A percentile compares a stretch with the other conserved stretches of the same genome.
phyloP scores from a whole-genome alignment of 2,797 vertebrate genomes.

The Acipenser ruthenus region DNA sequence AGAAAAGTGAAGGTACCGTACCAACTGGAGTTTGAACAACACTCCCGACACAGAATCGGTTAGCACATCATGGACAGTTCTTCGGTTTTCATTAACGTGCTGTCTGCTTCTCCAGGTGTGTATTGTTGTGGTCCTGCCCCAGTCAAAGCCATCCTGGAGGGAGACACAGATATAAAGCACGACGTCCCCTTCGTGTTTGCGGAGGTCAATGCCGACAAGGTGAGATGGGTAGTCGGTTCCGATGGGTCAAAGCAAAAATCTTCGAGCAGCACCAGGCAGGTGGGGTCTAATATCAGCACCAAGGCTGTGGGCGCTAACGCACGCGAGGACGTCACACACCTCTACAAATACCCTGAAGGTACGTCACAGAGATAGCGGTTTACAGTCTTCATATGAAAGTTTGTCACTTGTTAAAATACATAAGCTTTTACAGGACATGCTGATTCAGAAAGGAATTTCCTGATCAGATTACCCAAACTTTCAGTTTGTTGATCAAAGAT shows the following conservation, averaged over 20 bases:
- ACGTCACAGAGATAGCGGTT: neutral
- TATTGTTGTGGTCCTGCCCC: slow-evolving; percentile 27
- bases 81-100: neutral
- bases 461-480: no score
- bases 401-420: neutral
- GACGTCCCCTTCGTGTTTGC: slow-evolving; percentile 24
- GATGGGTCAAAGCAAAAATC: slow-evolving; percentile 13
- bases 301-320: slow-evolving; percentile 18
- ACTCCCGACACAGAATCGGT: neutral
- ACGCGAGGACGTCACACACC: slow-evolving; percentile 19
- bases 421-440: neutral
- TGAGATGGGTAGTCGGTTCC: slow-evolving; percentile 16
- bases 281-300: slow-evolving; percentile 21
- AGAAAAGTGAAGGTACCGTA: slow-evolving; percentile 66
- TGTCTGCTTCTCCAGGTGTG: slow-evolving; percentile 8
- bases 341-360: slow-evolving; percentile 64
- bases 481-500: neutral
- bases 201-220: slow-evolving; percentile 25
- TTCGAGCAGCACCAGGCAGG: neutral
- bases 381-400: neutral
- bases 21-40: neutral
- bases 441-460: neutral
- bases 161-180: slow-evolving; percentile 13
- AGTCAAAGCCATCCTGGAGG: slow-evolving; percentile 21
- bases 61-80: neutral